A percentile compares a stretch with the other conserved stretches of the same genome.
These are phyloP conservation scores for Onchidella celtica DNA, from an alignment of 2,888 invertebrate species.

Conservation along the genomic window DNA sequence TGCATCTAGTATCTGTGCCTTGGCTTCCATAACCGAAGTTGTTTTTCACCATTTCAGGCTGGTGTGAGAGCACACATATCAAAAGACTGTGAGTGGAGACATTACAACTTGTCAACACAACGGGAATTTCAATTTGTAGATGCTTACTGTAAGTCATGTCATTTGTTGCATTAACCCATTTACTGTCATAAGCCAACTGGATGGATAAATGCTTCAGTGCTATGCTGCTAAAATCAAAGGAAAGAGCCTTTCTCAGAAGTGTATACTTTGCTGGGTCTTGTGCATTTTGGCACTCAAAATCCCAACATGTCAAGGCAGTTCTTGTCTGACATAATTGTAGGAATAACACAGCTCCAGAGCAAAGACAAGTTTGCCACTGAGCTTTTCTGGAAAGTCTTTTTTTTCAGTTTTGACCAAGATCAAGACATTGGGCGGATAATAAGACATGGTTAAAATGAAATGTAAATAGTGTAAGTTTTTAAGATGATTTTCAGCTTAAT, in stretches of 20 bases:
- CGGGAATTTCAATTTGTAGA: slow-evolving; percentile 71
- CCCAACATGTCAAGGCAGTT: too few relatives aligned
- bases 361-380: too few relatives aligned
- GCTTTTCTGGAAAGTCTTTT: too few relatives aligned
- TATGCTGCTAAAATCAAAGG: background rate
- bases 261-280: background rate
- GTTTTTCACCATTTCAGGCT: slow-evolving; percentile 62
- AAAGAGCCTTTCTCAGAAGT: background rate
- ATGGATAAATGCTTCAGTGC: background rate
- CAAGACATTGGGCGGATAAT: background rate
- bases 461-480: too few relatives aligned
- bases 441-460: too few relatives aligned
- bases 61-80: slow-evolving; percentile 68
- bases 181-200: background rate
- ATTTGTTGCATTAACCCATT: background rate
- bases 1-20: background rate
- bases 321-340: too few relatives aligned
- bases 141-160: slow-evolving; percentile 68
- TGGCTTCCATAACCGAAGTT: background rate
- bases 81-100: slow-evolving; percentile 77
- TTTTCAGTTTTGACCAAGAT: too few relatives aligned
- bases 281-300: too few relatives aligned
- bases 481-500: too few relatives aligned
- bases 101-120: slow-evolving; percentile 72
- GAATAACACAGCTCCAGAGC: too few relatives aligned